phyloP scores from a whole-genome alignment of 1,140 invertebrate genomes.

The Papilio polyxenes region DNA sequence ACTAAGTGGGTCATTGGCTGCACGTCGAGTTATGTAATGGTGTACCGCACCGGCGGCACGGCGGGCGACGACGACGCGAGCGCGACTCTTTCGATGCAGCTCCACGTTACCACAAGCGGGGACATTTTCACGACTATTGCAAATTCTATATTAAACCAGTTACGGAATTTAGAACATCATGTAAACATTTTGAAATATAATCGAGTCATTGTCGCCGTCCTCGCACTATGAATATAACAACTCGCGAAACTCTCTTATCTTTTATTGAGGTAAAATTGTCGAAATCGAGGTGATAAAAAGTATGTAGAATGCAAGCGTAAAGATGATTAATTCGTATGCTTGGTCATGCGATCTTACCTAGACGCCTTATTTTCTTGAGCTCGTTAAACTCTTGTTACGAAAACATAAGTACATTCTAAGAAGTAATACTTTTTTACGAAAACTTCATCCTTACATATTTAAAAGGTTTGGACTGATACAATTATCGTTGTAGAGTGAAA shows the following conservation, averaged over 20 bases:
- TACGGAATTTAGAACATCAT: constrained; percentile 43
- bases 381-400: too few relatives aligned
- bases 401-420: too few relatives aligned
- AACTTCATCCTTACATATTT: too few relatives aligned
- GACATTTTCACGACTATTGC: constrained; percentile 50
- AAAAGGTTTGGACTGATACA: background rate
- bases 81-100: constrained; percentile 41
- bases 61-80: constrained; percentile 43
- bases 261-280: background rate
- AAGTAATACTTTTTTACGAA: too few relatives aligned
- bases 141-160: constrained; percentile 52
- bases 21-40: constrained; percentile 75
- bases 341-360: too few relatives aligned
- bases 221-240: constrained; percentile 2
- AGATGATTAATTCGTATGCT: background rate
- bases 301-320: background rate
- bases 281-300: background rate
- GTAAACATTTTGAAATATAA: constrained; percentile 14
- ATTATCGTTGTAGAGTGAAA: background rate
- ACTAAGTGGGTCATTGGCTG: constrained; percentile 76
- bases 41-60: constrained; percentile 47
- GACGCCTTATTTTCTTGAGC: too few relatives aligned
- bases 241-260: constrained; percentile 12
- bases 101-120: constrained; percentile 47
- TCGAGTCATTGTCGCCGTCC: constrained; percentile 2